Conservation (phyloP, 2,888 invertebrate species). For the Diadegma fenestrale region DNA sequence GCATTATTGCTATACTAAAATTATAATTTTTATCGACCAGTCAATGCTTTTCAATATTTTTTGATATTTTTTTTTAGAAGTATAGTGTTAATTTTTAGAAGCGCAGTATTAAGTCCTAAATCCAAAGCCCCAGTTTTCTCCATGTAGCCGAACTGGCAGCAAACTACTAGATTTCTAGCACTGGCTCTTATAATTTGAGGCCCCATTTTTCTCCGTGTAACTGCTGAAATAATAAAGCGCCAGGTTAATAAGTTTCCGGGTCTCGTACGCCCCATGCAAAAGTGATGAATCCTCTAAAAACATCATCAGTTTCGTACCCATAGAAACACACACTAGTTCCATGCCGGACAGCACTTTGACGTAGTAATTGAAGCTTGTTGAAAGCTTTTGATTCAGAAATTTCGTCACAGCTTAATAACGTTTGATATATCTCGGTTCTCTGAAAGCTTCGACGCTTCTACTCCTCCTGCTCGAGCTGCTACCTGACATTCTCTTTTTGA, state of each 20-base stretch:
- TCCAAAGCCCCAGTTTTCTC: no score
- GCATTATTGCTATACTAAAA: no score
- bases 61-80: no score
- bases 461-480: background rate
- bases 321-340: background rate
- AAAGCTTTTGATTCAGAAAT: background rate
- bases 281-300: background rate
- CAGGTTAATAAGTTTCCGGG: background rate
- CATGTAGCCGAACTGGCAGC: no score
- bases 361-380: background rate
- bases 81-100: no score
- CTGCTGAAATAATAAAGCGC: background rate
- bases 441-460: background rate
- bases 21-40: no score
- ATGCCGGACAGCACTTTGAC: background rate
- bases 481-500: background rate
- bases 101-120: no score
- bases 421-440: background rate
- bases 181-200: no score
- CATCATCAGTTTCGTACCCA: background rate
- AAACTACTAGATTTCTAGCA: no score
- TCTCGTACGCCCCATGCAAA: background rate
- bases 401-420: background rate
- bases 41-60: no score
- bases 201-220: no score